Conservation (phyloP, 2,113 vertebrate species). For the Opisthocomus hoazin region DNA sequence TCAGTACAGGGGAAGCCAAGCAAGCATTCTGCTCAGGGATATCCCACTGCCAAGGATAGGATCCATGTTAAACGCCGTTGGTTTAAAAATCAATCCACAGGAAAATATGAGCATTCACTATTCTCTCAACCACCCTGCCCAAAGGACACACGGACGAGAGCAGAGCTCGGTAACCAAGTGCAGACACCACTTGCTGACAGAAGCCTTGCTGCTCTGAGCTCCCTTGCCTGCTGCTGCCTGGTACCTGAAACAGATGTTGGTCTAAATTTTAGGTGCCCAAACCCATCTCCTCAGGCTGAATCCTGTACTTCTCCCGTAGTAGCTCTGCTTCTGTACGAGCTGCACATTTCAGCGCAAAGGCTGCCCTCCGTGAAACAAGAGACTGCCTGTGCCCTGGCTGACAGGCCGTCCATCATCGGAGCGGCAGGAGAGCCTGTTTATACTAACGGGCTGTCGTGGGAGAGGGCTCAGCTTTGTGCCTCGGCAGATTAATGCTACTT, state of each 20-base stretch:
- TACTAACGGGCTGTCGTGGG: accelerated
- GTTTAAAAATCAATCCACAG: neutral
- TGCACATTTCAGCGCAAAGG: accelerated
- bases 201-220: neutral
- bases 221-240: accelerated
- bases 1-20: neutral
- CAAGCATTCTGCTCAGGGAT: neutral
- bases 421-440: accelerated
- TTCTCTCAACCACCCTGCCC: neutral
- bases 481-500: neutral
- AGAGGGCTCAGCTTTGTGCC: neutral
- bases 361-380: neutral
- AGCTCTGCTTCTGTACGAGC: neutral
- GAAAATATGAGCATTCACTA: neutral
- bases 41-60: neutral
- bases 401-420: neutral
- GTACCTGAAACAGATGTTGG: neutral
- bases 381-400: neutral
- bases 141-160: neutral
- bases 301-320: neutral
- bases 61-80: neutral
- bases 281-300: neutral
- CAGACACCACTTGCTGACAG: accelerated
- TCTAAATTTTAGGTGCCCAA: neutral
- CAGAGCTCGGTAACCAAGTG: accelerated